Evolutionary conservation across 2,113 vertebrate genomes (phyloP).

Genomic region (Nothoprocta pentlandii): DNA sequence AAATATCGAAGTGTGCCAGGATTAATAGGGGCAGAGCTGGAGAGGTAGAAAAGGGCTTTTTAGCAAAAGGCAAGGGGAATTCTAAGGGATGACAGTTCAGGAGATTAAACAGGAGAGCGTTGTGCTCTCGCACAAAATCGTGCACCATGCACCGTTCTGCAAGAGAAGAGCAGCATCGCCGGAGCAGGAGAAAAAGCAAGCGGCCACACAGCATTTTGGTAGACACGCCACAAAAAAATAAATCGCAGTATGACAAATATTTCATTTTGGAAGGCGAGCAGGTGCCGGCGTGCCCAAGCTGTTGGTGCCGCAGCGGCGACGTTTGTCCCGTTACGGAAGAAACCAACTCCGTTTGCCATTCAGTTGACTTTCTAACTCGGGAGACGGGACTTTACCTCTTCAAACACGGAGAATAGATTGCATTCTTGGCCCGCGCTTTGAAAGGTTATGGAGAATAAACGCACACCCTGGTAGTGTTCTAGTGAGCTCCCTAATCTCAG

Average conservation of each 20-base stretch:
- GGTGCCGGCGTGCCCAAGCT: constrained; percentile 28
- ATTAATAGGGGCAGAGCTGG: not conserved
- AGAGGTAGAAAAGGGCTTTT: not conserved
- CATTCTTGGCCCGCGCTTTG: constrained; percentile 82
- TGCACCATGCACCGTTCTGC: not conserved
- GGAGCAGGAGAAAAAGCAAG: not conserved
- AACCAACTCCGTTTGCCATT: constrained; percentile 77
- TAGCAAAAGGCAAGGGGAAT: not conserved
- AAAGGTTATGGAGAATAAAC: constrained; percentile 81
- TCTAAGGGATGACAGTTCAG: not conserved
- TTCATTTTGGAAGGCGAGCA: not conserved
- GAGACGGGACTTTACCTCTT: constrained; percentile 80
- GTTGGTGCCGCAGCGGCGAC: constrained; percentile 2
- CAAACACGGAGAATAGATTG: constrained; percentile 82
- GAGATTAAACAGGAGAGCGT: not conserved
- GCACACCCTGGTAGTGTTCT: constrained; percentile 78
- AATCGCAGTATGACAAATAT: not conserved
- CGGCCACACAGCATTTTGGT: not conserved
- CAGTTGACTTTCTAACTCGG: constrained; percentile 85
- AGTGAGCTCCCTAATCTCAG: constrained; percentile 85
- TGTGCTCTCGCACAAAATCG: not conserved
- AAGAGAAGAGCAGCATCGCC: not conserved
- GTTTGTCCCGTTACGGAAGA: constrained; percentile 39
- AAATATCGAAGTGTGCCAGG: rapidly evolving
- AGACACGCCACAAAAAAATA: not conserved